Evolutionary conservation across 2,888 invertebrate species (phyloP), one percentile per base, ranked within the genome.

Genomic region (Parascotia fuliginaria): DNA sequence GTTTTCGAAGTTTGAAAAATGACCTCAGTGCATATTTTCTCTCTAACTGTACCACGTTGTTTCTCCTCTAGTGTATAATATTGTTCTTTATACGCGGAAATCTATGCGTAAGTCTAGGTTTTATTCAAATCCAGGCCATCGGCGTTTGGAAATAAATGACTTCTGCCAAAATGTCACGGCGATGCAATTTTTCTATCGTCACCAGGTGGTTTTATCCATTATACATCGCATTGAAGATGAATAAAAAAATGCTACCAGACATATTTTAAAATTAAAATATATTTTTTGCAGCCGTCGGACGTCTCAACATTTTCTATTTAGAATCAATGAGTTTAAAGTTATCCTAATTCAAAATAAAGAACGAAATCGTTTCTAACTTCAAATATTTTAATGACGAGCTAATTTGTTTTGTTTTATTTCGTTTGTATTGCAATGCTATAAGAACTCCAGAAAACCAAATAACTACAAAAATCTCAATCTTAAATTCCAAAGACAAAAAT

Each of bases 171-270:
- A 77, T 83, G 82, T 87, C 85, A 82, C 65, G 50, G 47, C 70
- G 73, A 79, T 87, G 87, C 88, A 88, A 91, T 91, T 84, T 89
- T 79, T 91, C 88, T 78, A 65, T 65, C 70, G 65, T 63, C 77
- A 81, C 91, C 90, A 91, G 91, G 87, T 91, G 91, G 81, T 83
- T 77, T 70, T 76, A 89, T 91, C 70, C 85, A 90, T 90, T 78
- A 91, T 66, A 84, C 89, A 91, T 90, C 53, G 77, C 69, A 77
- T 83, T 69, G 63, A 65, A 73, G 65, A 81, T 78, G 65, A 70
- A 72, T 58, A 64, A 70, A 75, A 76, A 74, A 76, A 71, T 61
- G 51, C 60, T 55, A 55, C 63, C 56, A 55, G 49, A 41, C 33
- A 57, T 61, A 65, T 67, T 78, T 79, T 70, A 60, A 65, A 75